A percentile compares a stretch with the other conserved stretches of the same genome.
Conservation (phyloP, 2,113 vertebrate genomes). For the Halichoerus grypus region DNA sequence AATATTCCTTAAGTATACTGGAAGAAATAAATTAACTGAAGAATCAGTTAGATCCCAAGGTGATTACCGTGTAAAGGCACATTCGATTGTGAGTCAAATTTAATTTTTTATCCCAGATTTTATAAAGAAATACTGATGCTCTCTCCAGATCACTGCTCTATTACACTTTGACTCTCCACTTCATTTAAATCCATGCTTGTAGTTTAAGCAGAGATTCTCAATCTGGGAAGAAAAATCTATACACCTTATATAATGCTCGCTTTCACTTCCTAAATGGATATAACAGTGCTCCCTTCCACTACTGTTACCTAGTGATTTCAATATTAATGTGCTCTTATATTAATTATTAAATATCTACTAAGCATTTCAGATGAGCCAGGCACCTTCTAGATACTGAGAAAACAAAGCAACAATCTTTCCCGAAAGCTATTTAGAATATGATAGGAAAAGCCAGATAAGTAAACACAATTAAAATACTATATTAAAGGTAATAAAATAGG, state of each 20-base stretch:
- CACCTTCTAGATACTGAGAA: neutral
- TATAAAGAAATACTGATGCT: neutral
- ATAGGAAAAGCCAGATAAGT: conserved; percentile 27
- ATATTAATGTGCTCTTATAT: neutral
- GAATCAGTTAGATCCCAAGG: neutral
- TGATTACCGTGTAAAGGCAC: neutral
- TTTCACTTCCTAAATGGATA: neutral
- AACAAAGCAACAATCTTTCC: conserved; percentile 16
- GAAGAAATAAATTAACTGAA: conserved; percentile 41
- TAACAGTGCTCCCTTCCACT: neutral
- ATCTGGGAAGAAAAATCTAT: conserved; percentile 6
- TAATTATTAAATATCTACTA: neutral
- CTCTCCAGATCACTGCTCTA: neutral
- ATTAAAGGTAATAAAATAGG: neutral
- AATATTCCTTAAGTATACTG: conserved; percentile 2
- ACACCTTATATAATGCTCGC: neutral
- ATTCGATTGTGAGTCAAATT: neutral
- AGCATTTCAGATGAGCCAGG: neutral
- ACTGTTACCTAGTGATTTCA: neutral
- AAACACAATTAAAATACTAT: conserved; percentile 1
- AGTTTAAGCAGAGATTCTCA: conserved; percentile 27
- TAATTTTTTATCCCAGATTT: conserved; percentile 1
- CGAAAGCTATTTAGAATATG: neutral
- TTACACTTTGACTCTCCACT: conserved; percentile 10
- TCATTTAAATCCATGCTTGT: neutral